Percentiles rank a stretch among this genome's conserved stretches.
phyloP scores from a whole-genome alignment of 2,797 vertebrate genomes.

The Aselliscus stoliczkanus region DNA sequence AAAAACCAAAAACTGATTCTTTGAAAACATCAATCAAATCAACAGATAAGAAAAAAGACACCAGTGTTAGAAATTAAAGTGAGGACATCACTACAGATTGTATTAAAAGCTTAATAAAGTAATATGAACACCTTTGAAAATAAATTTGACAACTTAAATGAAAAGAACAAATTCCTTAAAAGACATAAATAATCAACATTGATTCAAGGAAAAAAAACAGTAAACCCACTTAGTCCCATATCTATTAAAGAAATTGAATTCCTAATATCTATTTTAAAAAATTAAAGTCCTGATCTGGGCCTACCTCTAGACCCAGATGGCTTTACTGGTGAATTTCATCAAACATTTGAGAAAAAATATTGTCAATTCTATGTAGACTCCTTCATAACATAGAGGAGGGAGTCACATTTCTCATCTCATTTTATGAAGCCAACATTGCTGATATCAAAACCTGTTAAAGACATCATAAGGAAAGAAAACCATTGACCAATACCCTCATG shows the following conservation, averaged over 20 bases:
- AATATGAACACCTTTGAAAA: neutral
- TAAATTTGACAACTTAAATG: neutral
- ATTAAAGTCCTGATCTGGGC: neutral
- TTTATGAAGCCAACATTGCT: neutral
- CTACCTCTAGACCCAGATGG: neutral
- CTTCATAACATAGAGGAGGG: neutral
- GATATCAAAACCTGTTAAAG: neutral
- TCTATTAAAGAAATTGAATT: constrained; percentile 15
- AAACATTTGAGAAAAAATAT: neutral
- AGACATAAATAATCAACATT: neutral
- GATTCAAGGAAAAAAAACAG: constrained; percentile 6
- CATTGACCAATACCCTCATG: neutral
- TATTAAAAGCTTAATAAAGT: neutral
- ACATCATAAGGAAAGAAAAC: neutral
- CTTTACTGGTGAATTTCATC: neutral
- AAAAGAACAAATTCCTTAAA: constrained; percentile 8
- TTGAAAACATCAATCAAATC: neutral
- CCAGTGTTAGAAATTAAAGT: neutral
- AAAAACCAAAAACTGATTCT: neutral
- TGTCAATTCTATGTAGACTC: neutral
- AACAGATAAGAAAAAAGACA: neutral
- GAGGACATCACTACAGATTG: neutral
- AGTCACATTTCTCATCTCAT: neutral
- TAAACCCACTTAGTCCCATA: neutral
- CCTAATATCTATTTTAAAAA: neutral